Conservation (phyloP, 53 echinoderm and acorn worm genomes). For the Glandiceps talaboti region DNA sequence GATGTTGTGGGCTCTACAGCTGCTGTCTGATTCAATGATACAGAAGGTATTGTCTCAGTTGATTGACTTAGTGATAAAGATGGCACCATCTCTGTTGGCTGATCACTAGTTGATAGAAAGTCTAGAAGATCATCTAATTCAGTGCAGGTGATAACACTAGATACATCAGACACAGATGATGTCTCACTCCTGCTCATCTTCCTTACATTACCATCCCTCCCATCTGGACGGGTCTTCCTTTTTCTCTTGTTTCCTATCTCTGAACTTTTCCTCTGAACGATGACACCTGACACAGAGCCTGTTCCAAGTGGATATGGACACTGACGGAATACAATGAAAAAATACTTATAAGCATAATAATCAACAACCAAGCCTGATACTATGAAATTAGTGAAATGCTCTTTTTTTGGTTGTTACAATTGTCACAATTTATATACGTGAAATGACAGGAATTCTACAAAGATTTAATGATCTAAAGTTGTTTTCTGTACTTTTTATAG, state of each 20-base stretch:
- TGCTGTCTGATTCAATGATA: background rate
- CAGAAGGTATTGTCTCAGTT: background rate
- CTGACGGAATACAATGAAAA: constrained; percentile 13
- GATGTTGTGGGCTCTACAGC: too few species aligned
- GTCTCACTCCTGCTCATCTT: background rate
- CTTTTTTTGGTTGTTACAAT: too few species aligned
- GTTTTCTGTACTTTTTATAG: too few species aligned
- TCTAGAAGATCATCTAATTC: background rate
- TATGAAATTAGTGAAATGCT: too few species aligned
- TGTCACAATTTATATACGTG: too few species aligned
- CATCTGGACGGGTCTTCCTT: background rate
- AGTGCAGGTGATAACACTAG: background rate
- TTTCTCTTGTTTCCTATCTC: constrained; percentile 38
- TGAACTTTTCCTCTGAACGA: constrained; percentile 32
- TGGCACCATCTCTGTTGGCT: background rate
- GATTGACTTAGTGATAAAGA: background rate
- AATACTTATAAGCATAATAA: too few species aligned
- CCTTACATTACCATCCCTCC: background rate
- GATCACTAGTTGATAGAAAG: background rate
- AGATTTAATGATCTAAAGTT: too few species aligned
- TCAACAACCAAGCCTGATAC: background rate
- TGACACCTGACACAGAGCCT: constrained; percentile 11
- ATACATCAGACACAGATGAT: background rate
- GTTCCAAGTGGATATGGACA: constrained; percentile 13
- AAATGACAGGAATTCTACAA: too few species aligned